Conservation (phyloP, 2,797 vertebrate species). For the Danio aesculapii region DNA sequence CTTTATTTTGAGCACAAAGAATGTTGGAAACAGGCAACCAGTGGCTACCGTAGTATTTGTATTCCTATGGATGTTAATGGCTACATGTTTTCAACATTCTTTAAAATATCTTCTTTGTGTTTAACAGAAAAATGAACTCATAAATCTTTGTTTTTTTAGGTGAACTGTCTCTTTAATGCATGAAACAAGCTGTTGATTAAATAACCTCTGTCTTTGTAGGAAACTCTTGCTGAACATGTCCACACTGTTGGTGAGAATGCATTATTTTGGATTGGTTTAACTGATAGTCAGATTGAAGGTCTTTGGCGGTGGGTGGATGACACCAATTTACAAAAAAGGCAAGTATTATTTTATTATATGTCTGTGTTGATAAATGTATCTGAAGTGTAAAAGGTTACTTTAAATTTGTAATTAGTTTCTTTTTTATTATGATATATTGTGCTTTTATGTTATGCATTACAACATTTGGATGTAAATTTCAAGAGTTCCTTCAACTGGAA, state of each 20-base stretch:
- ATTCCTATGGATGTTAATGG: too few species aligned
- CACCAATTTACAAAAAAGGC: neutral
- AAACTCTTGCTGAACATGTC: neutral
- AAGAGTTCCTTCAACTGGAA: too few species aligned
- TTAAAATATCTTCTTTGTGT: too few species aligned
- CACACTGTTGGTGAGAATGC: fast-evolving
- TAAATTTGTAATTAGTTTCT: neutral
- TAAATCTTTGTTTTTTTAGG: too few species aligned
- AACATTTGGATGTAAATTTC: too few species aligned
- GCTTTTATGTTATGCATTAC: too few species aligned
- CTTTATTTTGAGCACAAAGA: too few species aligned
- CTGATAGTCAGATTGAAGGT: neutral
- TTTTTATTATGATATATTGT: too few species aligned
- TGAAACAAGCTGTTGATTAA: neutral
- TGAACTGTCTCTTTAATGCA: neutral
- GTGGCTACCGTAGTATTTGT: too few species aligned
- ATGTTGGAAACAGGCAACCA: too few species aligned
- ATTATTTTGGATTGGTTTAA: constrained; percentile 42
- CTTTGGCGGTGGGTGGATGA: constrained; percentile 25
- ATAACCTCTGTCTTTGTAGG: neutral
- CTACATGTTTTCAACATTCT: too few species aligned
- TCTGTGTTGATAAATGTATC: neutral
- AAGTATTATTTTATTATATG: constrained; percentile 17
- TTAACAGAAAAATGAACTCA: too few species aligned
- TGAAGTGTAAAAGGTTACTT: neutral